Evolutionary conservation across 2,113 vertebrate genomes (phyloP), one percentile per base, ranked within the genome.

Genomic region (Microcebus murinus): DNA sequence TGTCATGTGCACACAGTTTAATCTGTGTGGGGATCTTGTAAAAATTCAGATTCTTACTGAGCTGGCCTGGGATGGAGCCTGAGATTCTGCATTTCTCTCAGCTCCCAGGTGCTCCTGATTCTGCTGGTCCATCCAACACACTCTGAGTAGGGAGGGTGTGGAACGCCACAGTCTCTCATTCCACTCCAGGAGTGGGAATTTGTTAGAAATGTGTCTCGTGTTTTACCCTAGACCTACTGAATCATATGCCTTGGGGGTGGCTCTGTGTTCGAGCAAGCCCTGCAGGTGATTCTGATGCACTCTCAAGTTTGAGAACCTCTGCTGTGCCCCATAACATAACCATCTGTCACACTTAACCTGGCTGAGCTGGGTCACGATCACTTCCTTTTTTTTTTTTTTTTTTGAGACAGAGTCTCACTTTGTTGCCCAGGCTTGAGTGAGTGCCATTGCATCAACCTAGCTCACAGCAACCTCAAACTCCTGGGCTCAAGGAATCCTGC

Each of bases 41-140:
- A 76, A 71, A 71, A 73, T 71, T 23, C 8, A 73, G 39, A 48
- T 55, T 91, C n/a, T 63, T 74, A 25, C 42, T 76, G 4, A 45
- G 42, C 3, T 5, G 0, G 8, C 1, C 29, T 50, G 55, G 48
- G 21, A 2, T 13, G 4, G 13, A 2, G 4, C 21, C 27, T n/a
- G 17, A 63, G 23, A 8, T 4, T 31, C n/a, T 84, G 10, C 31
- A 0, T 52, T 50, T 42, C 15, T 67, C 14, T 9, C 1, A 48
- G 15, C 4, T 67, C 52, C 12, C 31, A 48, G 42, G 21, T 0
- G 3, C 11, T 63, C 15, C 6, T 21, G 23, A 25, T 21, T 0
- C 31, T 68, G 1, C 6, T 55, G n/a, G 4, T 8, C 6, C 2
- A 29, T 10, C 18, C 14, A n/a, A 18, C 11, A 13, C 8, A 20